Base-by-base conservation (phyloP, 2,797 vertebrate genomes). In the Heterohyrax brucei region DNA sequence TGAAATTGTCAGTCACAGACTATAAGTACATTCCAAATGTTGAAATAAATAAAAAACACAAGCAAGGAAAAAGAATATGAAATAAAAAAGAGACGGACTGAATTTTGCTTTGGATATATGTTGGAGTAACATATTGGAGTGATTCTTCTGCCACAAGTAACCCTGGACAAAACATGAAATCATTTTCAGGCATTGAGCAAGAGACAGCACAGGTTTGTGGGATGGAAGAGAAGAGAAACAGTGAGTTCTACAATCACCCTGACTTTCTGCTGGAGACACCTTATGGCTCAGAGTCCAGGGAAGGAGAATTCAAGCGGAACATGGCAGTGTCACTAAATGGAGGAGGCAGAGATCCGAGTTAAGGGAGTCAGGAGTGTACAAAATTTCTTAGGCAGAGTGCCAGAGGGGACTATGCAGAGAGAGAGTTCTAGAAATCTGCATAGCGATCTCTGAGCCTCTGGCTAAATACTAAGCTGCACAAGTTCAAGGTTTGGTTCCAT, bases 31-130 rank as follows among this genome's bases (percentile, higher is more conserved):
- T 70, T 81, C 81, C 62, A 28, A 95, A 26, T 8, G 10, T 70
- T 88, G 70, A 83, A 70, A 48, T 66, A 73, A 94, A 86, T 22
- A 30, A 24, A 85, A 85, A 89, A 59, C 30, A 33, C 53, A 73
- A 78, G 73, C 85, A 78, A 92, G 76, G 66, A 68, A 12, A 1
- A 80, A 66, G 28, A 59, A 46, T 21, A 64, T 48, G 39, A 59
- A 50, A 72, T 21, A 66, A 84, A 59, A 87, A n/a, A 48, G 48
- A 80, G 26, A 33, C 24, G 48, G 66, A 33, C 59, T 85, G 46
- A 80, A 39, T 66, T 79, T 85, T 46, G 56, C 86, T 62, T 59
- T 75, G 46, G 46, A 75, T 39, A 39, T 33, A 7, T 30, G 33
- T 33, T 46, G 8, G 56, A 64, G 28, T 80, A 64, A 66, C 66